Base-by-base conservation (phyloP, 2,113 vertebrate species). In the Podarcis muralis region DNA sequence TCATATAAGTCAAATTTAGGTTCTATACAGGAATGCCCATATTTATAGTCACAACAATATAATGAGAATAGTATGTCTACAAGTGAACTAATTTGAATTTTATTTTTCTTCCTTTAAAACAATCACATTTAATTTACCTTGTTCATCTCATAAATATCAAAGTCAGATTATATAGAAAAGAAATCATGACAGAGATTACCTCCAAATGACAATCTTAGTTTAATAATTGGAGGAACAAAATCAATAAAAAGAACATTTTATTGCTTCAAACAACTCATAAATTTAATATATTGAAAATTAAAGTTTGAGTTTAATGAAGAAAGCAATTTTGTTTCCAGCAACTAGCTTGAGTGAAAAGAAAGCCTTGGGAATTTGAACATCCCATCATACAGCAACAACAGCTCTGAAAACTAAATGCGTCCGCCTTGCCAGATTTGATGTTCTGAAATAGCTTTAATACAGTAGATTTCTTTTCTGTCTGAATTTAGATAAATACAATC, bases 161-260 rank as follows among this genome's bases (percentile, higher is more conserved):
- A 91, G 16, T 69, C 75, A 68, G 92, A 84, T 81, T 43, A 69
- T 27, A 89, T 6, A 90, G 94, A 89, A 74, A 62, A 86, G 92
- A 93, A 74, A 75, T 77, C 82, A 86, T 94, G 94, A 74, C 87
- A 87, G 35, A 92, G 94, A 91, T 71, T 75, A 94, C 90, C 89
- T 91, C 30, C 89, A 89, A 94, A 84, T 93, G 91, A 83, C 81
- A 84, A 74, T 85, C 84, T 93, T 95, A 94, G 95, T 94, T 93
- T 96, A 96, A 94, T 95, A 95, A 96, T 90, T 90, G 85, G 72
- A 92, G 90, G 87, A 94, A 92, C 79, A 94, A 93, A 95, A 80
- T 57, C 89, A 94, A 90, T 93, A 91, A 92, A 91, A 93, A 88
- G 27, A 90, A 23, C n/a, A 78, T 57, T 93, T 93, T 90, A 90